A percentile compares a stretch with the other conserved stretches of the same genome.
These are phyloP conservation scores for Luperina nickerlii DNA, from an alignment of 2,888 invertebrate genomes.

Conservation along the genomic window DNA sequence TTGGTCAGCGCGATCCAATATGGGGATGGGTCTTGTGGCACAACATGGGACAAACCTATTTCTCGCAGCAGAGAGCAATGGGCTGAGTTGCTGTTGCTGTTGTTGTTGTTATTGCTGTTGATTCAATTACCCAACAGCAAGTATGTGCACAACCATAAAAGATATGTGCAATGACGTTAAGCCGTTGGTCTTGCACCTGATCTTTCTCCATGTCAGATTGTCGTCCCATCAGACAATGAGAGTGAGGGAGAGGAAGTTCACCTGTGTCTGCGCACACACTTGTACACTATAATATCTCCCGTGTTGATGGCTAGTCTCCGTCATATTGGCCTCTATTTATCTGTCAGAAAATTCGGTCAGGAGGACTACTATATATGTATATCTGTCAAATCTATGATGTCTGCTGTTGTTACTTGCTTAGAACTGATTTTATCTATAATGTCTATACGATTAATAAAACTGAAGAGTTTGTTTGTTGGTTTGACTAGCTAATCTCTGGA, in stretches of 20 bases:
- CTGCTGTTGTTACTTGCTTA: background rate
- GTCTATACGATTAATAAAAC: too few relatives aligned
- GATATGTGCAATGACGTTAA: background rate
- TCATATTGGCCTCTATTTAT: background rate
- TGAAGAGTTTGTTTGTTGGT: too few relatives aligned
- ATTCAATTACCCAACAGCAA: background rate
- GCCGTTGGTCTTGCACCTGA: background rate
- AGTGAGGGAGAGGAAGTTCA: background rate
- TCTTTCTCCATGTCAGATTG: background rate
- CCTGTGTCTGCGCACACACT: background rate
- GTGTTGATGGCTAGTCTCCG: background rate
- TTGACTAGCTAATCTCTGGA: too few relatives aligned
- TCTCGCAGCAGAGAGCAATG: background rate
- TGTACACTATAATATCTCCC: background rate
- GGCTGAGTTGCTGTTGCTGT: too few relatives aligned
- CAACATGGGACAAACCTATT: background rate
- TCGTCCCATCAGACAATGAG: background rate
- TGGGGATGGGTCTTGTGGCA: background rate
- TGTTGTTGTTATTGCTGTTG: background rate
- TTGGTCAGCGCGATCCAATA: too few relatives aligned
- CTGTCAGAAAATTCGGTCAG: background rate
- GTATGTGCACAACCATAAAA: background rate
- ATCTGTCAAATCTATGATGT: background rate
- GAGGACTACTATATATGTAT: too few relatives aligned
- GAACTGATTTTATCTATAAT: background rate